Conservation (phyloP, 2,888 invertebrate genomes). For the Ellobium chinense region DNA sequence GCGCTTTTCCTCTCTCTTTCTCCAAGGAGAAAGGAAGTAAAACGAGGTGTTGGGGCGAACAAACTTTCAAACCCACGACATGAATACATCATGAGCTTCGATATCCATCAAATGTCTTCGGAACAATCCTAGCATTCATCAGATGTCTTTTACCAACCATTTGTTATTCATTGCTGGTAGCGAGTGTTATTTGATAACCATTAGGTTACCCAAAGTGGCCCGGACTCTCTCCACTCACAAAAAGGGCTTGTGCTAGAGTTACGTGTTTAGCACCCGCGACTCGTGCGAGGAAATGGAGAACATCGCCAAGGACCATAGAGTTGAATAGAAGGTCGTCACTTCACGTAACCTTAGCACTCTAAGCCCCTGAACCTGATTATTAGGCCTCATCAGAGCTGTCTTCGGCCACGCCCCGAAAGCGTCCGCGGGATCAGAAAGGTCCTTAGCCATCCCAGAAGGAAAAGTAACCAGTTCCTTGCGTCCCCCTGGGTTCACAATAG, state of each 20-base stretch:
- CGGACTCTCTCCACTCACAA: neutral
- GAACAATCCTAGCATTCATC: neutral
- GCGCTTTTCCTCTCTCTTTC: neutral
- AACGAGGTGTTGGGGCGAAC: neutral
- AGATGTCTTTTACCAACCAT: neutral
- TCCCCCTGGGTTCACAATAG: conserved; percentile 18
- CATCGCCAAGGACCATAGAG: neutral
- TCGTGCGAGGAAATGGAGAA: conserved; percentile 1
- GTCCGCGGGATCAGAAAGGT: neutral
- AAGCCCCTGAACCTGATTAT: neutral
- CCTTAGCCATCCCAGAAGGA: neutral
- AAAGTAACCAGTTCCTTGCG: conserved; percentile 2
- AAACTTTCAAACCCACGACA: neutral
- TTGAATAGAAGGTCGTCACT: neutral
- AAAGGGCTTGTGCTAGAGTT: neutral
- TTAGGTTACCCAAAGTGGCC: neutral
- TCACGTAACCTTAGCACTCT: conserved; percentile 15
- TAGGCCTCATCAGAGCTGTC: conserved; percentile 28
- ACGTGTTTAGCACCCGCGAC: neutral
- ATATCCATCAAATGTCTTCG: neutral
- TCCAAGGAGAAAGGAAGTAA: neutral
- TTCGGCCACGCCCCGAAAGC: neutral
- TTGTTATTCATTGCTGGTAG: neutral
- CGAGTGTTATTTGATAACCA: conserved; percentile 14
- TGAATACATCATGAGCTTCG: conserved; percentile 9